Percentiles rank a stretch among this genome's conserved stretches.
phyloP scores from a whole-genome alignment of 2,797 vertebrate species.

The Sarcophilus harrisii region DNA sequence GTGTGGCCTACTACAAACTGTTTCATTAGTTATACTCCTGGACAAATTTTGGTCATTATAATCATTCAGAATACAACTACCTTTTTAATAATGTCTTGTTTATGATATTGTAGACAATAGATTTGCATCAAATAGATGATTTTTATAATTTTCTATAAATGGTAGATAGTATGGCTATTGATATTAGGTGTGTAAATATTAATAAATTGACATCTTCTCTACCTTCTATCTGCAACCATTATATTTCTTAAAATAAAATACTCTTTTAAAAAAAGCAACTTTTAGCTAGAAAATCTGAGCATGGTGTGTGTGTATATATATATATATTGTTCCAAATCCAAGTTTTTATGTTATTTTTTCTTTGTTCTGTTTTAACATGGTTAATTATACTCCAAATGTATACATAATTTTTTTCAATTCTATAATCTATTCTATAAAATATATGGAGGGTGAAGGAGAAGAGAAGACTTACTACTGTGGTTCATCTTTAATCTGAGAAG shows the following conservation, averaged over 20 bases:
- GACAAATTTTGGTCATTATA: no score
- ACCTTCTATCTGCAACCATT: neutral
- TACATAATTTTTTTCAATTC: neutral
- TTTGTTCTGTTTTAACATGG: neutral
- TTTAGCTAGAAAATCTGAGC: neutral
- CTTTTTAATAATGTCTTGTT: no score
- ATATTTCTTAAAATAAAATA: neutral
- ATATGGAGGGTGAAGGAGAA: neutral
- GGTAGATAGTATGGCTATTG: no score
- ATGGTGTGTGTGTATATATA: neutral
- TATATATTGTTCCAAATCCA: neutral
- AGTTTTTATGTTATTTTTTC: neutral
- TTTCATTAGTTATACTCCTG: no score
- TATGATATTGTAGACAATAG: no score
- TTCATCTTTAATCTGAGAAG: conserved; percentile 10
- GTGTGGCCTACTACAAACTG: no score
- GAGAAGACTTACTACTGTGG: neutral
- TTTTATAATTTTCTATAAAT: no score
- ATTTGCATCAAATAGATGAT: no score
- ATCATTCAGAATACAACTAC: no score
- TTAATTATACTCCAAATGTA: neutral
- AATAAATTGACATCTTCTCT: neutral
- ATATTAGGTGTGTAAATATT: neutral
- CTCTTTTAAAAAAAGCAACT: neutral
- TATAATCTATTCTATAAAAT: neutral